Evolutionary conservation across 2,113 vertebrate species (phyloP), one percentile per base, ranked within the genome.

Genomic region (Cochlearius cochlearius): DNA sequence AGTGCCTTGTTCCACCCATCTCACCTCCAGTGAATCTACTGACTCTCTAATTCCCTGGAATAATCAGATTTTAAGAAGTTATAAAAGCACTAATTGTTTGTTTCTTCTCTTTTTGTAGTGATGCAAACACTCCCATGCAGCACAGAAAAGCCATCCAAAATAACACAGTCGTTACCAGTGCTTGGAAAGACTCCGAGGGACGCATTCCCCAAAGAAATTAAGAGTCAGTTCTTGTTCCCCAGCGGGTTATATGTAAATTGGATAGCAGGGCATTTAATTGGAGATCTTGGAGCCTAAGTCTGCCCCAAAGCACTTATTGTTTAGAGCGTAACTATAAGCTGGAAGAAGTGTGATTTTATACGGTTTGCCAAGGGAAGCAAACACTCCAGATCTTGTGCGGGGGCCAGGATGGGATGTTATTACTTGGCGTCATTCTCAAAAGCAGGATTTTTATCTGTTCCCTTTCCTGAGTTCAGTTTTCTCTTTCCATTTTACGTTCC

Each of bases 291-390:
- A 64, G 81, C 36, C 68, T 25, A 12, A 47, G 17, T 53, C 71
- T 92, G 83, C 27, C 91, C 86, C 86, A 91, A 66, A 88, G 86
- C 81, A 32, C 23, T 56, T 7, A 6, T 23, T 92, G 87, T 72
- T 87, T 41, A 36, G 19, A 81, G 56, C 1, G 47, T 15, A 81
- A 72, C 41, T 73, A 8, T 47, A 32, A 55, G 52, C 95, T 93
- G 87, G 59, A 53, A 68, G 66, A 45, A 87, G 55, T 63, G 76
- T 75, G 93, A 90, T 71, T 50, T 73, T 36, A 1, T 22, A 12
- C 0, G 1, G 18, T 52, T 36, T 96, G 93, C 93, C 88, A 90
- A 81, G 80, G 92, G 72, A 47, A 95, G 71, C 90, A 88, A 96
- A 79, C 62, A 25, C 67, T 86, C 39, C 75, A 55, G 50, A 21